Percentiles rank a stretch among this genome's conserved stretches.
Evolutionary conservation across 2,113 vertebrate species (phyloP).

Genomic region (Grammatotria lemairii): DNA sequence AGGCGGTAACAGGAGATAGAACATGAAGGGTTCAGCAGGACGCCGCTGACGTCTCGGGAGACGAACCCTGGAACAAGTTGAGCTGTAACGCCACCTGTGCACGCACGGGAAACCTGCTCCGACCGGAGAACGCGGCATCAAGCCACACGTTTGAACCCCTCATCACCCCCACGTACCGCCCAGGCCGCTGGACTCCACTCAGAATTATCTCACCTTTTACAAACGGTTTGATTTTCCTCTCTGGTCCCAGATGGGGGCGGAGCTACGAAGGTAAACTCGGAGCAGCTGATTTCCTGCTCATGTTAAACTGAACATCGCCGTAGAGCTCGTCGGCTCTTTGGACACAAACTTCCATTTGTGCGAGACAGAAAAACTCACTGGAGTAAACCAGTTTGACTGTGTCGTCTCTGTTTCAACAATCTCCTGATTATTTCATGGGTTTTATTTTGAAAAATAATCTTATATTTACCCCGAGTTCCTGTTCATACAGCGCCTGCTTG

Average conservation of each 20-base stretch:
- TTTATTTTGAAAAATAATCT: fast-evolving
- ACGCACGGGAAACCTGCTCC: not conserved
- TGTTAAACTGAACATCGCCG: fast-evolving
- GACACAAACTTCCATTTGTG: not conserved
- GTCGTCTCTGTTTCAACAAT: not conserved
- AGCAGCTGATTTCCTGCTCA: not conserved
- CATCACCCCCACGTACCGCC: fast-evolving
- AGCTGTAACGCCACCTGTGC: not conserved
- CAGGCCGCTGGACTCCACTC: not conserved
- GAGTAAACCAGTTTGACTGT: not conserved
- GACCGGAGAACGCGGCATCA: not conserved
- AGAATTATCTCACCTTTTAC: fast-evolving
- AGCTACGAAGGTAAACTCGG: not conserved
- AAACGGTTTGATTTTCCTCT: not conserved
- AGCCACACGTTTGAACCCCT: not conserved
- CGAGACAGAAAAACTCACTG: not conserved
- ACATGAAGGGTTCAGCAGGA: not conserved
- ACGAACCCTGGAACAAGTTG: not conserved
- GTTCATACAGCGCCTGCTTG: fast-evolving
- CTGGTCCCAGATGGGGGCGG: not conserved
- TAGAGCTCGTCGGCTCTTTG: not conserved
- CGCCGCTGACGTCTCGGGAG: not conserved
- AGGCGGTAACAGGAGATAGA: not conserved
- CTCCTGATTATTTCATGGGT: not conserved
- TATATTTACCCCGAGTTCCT: not conserved